Base-by-base conservation (phyloP, 2,113 vertebrate genomes). In the Panurus biarmicus region DNA sequence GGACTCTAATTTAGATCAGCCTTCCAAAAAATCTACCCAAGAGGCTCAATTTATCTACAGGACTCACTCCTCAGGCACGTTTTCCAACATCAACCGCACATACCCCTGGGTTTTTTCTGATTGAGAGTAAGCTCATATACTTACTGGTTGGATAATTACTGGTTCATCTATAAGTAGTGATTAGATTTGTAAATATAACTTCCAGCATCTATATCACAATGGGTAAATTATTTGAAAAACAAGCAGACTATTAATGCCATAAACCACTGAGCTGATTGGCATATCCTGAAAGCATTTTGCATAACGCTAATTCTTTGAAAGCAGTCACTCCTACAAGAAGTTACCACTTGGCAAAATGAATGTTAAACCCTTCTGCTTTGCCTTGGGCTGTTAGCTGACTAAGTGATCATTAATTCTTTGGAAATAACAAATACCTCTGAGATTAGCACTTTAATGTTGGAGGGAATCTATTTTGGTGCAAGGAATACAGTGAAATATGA, bases 371-470 rank as follows among this genome's bases (percentile, higher is more conserved):
- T 94, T 80, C 75, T 94, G 80, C 95, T 95, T 95, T 93, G 90
- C 94, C 95, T 88, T 88, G 72, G 92, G 96, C 94, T 93, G 87
- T 91, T 93, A 90, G 75, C 90, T 90, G 91, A 93, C 85, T 95
- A 92, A 96, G 95, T n/a, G 77, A 95, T 93, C 75, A 80, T 93
- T 97, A 93, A 92, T 87, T 79, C 87, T 88, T 88, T 62, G 57
- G 81, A 95, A 96, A 85, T 83, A 94, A 92, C 45, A 95, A 95
- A 94, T 89, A 97, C 83, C 80, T 91, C 85, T 2, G 50, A 95
- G 92, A 95, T 84, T 86, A 92, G 23, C 51, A 60, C 71, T 94
- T 95, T 48, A 79, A 82, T 73, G 65, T 74, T 83, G 78, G 83
- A 94, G 51, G 23, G 69, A 95, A 94, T 87, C 75, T 93, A 86